Evolutionary conservation across 2,888 invertebrate genomes (phyloP).

Genomic region (Drosophila austrosaltans): DNA sequence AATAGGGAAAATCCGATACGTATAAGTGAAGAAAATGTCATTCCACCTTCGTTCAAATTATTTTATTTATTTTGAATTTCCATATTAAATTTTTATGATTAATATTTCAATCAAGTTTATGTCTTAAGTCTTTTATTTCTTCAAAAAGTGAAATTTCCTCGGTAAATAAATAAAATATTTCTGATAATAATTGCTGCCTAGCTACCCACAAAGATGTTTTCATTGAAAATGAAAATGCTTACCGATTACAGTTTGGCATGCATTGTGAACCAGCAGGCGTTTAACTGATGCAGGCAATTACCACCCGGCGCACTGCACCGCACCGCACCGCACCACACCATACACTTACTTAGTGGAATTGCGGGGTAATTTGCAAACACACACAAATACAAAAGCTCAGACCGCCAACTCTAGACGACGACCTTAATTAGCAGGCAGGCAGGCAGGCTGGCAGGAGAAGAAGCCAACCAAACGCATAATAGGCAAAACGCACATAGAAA

Average conservation of each 20-base stretch:
- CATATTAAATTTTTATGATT: neutral
- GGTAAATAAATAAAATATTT: neutral
- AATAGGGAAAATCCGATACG: neutral
- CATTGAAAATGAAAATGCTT: conserved; percentile 45
- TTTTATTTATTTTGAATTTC: neutral
- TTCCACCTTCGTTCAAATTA: neutral
- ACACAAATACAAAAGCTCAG: conserved; percentile 54
- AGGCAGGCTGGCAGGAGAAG: conserved; percentile 43
- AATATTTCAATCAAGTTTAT: neutral
- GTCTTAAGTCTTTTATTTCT: conserved; percentile 8
- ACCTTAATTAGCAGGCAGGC: conserved; percentile 79
- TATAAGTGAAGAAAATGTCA: neutral
- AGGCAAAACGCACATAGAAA: conserved; percentile 36
- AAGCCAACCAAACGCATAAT: conserved; percentile 44
- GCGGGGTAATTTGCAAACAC: conserved; percentile 77
- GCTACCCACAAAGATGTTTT: neutral
- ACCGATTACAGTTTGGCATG: conserved; percentile 51
- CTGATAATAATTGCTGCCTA: neutral
- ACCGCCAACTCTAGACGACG: conserved; percentile 58
- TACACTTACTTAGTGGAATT: conserved; percentile 53
- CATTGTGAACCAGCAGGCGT: conserved; percentile 54
- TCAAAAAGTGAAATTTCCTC: neutral
- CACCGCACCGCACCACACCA: neutral
- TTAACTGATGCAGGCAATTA: conserved; percentile 55
- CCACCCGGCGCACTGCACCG: conserved; percentile 26